Base-by-base conservation (phyloP, 1,140 invertebrate genomes). In the Elymnias hypermnestra region DNA sequence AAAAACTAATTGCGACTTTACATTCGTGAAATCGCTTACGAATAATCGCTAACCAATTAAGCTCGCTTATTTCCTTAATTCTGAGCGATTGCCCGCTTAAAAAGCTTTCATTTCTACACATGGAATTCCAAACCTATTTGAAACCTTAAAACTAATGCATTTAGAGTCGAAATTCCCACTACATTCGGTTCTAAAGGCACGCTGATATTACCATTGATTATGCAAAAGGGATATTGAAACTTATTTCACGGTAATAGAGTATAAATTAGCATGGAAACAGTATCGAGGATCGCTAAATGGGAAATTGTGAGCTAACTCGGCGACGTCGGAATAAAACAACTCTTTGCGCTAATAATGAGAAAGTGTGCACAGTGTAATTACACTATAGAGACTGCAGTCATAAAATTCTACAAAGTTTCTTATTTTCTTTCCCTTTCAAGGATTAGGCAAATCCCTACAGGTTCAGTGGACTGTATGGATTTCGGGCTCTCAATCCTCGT, bases 321-420 rank as follows among this genome's bases (percentile, higher is more conserved):
- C 71, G 69, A 65, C 70, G 73, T 53, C 52, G 74, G 73, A 73
- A 79, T 83, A 77, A 79, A 83, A 83, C 78, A 83, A 83, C 78
- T 79, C 78, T 73, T 79, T 74, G 72, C 78, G 70, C 66, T 83
- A 76, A 83, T 83, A 79, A 83, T 79, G 75, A 83, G 75, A 70
- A 70, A 77, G 72, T 70, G 59, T 57, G 55, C 28, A 57, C 52
- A 83, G 78, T n/a, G n/a, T n/a, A n/a, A n/a, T n/a, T n/a, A n/a
- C n/a, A n/a, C n/a, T n/a, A n/a, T n/a, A n/a, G n/a, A n/a, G n/a
- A n/a, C n/a, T n/a, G n/a, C n/a, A n/a, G n/a, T n/a, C n/a, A n/a
- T n/a, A n/a, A n/a, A n/a, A n/a, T n/a, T n/a, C n/a, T n/a, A n/a
- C n/a, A n/a, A n/a, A n/a, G n/a, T n/a, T n/a, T n/a, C n/a, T n/a